phyloP scores from a whole-genome alignment of 2,797 vertebrate species.

The Arvicola amphibius region DNA sequence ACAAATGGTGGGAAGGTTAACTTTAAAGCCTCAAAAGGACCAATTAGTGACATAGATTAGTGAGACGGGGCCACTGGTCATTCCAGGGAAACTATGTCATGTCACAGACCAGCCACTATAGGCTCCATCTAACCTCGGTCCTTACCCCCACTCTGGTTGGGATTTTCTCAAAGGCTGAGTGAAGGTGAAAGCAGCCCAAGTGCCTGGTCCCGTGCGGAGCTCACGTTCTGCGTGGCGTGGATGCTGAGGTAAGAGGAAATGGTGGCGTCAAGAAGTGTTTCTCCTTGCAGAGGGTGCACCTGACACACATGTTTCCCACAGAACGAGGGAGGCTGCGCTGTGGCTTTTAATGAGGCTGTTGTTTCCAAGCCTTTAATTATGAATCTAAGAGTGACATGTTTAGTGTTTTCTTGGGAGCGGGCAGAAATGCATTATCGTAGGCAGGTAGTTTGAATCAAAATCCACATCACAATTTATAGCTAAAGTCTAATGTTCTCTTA shows the following conservation, averaged over 20 bases:
- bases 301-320: background rate
- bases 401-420: slow-evolving; percentile 37
- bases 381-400: background rate
- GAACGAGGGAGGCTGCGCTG: background rate
- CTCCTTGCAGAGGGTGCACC: background rate
- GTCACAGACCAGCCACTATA: too few relatives aligned
- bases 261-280: background rate
- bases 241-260: background rate
- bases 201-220: background rate
- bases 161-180: background rate
- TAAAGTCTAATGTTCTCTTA: background rate
- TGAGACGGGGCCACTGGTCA: background rate
- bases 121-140: too few relatives aligned
- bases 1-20: background rate
- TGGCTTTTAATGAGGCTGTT: background rate
- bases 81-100: background rate
- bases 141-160: background rate
- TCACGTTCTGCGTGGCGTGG: too few relatives aligned
- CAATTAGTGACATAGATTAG: background rate
- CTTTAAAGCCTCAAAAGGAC: background rate
- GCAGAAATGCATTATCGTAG: background rate
- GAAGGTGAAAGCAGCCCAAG: too few relatives aligned
- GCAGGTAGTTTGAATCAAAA: slow-evolving; percentile 20
- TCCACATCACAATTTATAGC: background rate
- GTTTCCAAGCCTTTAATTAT: slow-evolving; percentile 46